Percentiles rank a stretch among this genome's conserved stretches.
Evolutionary conservation across 2,888 invertebrate species (phyloP).

Genomic region (Eupithecia subumbrata): DNA sequence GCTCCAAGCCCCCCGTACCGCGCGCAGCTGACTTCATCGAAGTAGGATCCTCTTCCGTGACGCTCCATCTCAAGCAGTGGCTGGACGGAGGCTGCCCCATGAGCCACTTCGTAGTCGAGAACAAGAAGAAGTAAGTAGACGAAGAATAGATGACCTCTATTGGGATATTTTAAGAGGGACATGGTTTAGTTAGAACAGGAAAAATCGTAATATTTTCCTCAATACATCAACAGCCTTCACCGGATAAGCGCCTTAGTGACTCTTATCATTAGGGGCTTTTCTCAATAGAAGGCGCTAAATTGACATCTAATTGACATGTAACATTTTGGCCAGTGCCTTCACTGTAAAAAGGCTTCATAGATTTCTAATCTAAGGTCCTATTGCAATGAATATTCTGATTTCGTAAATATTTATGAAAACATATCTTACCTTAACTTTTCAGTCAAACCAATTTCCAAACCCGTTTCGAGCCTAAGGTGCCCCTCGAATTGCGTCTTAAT

Average conservation of each 20-base stretch:
- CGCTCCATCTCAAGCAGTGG: slow-evolving; percentile 96
- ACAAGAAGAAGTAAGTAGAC: slow-evolving; percentile 90
- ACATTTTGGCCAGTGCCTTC: neutral
- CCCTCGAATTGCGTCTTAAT: neutral
- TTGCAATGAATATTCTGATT: too few species aligned
- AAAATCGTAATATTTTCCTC: too few species aligned
- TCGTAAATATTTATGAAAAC: too few species aligned
- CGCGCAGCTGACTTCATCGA: slow-evolving; percentile 95
- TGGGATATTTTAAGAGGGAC: neutral
- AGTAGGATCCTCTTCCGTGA: slow-evolving; percentile 96
- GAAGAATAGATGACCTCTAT: neutral
- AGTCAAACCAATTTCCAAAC: too few species aligned
- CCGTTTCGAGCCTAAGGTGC: too few species aligned
- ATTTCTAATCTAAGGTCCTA: too few species aligned
- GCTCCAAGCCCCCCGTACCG: slow-evolving; percentile 96
- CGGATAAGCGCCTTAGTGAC: neutral
- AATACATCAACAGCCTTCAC: neutral
- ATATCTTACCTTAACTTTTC: too few species aligned
- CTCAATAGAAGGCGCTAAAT: neutral
- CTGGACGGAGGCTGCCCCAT: slow-evolving; percentile 97
- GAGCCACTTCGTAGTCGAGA: slow-evolving; percentile 97
- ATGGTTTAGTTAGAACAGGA: neutral
- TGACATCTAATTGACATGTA: too few species aligned
- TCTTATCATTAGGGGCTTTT: neutral
- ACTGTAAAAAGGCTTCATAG: neutral